phyloP scores from a whole-genome alignment of 1,140 invertebrate species.

The Orchestia grillus region DNA sequence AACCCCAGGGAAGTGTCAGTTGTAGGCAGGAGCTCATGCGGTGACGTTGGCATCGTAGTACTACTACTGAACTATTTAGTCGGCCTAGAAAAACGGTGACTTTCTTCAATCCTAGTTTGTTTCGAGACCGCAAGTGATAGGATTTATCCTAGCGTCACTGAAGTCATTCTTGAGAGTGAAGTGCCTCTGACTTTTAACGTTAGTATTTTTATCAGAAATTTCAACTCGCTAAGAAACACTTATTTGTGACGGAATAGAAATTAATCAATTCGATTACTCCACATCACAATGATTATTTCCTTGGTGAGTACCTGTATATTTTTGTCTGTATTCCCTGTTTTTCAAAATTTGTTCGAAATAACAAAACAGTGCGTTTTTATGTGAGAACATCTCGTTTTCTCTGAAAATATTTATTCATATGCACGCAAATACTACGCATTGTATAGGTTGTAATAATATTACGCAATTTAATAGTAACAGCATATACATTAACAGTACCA shows the following conservation, averaged over 20 bases:
- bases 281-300: slow-evolving; percentile 35
- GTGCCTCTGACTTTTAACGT: neutral
- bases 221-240: neutral
- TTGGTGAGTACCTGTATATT: neutral
- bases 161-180: neutral
- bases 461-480: too few species aligned
- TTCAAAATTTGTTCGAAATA: too few species aligned
- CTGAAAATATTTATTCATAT: neutral
- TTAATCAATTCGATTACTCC: neutral
- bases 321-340: neutral
- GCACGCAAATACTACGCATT: neutral
- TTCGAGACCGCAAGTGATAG: neutral
- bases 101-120: neutral
- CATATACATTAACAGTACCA: neutral
- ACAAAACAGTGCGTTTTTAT: too few species aligned
- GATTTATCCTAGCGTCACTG: neutral
- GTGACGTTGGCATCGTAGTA: neutral
- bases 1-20: neutral
- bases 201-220: neutral
- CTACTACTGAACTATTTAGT: neutral
- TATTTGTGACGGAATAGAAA: neutral
- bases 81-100: neutral
- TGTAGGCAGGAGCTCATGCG: neutral
- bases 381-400: neutral
- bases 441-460: neutral